Conservation (phyloP, 2,113 vertebrate genomes). For the Prunella himalayana region DNA sequence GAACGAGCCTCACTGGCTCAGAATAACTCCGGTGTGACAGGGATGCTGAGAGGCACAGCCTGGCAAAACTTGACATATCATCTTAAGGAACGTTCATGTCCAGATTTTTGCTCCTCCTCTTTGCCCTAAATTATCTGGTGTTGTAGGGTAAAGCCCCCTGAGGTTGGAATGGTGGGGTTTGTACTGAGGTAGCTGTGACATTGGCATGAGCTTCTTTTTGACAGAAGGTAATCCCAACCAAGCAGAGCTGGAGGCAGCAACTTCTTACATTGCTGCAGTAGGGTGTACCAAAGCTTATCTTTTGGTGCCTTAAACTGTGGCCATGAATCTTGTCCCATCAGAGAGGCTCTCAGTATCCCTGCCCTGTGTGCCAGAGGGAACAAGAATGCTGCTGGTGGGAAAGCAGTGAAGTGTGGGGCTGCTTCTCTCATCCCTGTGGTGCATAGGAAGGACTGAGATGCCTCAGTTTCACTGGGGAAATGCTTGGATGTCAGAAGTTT, state of each 20-base stretch:
- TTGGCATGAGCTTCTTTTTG: neutral
- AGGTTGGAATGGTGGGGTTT: neutral
- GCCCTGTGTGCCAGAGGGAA: neutral
- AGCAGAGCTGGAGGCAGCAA: neutral
- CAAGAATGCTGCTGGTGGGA: neutral
- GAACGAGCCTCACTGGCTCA: rapidly evolving
- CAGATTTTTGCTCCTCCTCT: neutral
- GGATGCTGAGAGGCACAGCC: neutral
- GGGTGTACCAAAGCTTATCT: neutral
- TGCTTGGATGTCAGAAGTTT: neutral
- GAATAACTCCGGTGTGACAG: neutral
- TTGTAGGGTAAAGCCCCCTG: neutral
- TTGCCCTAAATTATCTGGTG: rapidly evolving
- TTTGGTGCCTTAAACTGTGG: neutral
- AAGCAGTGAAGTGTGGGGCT: neutral
- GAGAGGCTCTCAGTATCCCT: neutral
- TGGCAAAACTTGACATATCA: neutral
- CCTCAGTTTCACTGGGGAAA: neutral
- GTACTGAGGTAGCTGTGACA: neutral
- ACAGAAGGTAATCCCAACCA: neutral
- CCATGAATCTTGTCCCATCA: neutral
- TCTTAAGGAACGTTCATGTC: neutral
- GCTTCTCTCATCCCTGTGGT: neutral
- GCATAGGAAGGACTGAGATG: neutral
- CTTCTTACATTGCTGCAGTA: neutral